Conservation (phyloP, 2,797 vertebrate genomes). For the Trachops cirrhosus region DNA sequence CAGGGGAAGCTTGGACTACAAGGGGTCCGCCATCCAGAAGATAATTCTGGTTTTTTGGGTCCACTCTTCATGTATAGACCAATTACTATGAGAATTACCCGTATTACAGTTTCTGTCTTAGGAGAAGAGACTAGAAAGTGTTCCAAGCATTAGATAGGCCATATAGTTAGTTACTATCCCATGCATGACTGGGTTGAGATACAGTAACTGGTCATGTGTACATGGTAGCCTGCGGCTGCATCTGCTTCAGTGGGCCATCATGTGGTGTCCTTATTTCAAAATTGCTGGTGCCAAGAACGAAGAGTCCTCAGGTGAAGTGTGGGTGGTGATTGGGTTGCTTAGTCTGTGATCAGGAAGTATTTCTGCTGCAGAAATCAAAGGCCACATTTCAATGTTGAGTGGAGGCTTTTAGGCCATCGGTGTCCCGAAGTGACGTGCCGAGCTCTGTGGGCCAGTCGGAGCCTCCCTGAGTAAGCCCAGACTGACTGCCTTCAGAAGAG, state of each 20-base stretch:
- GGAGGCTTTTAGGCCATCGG: not conserved
- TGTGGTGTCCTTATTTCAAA: not conserved
- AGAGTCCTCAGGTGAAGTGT: not conserved
- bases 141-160: not conserved
- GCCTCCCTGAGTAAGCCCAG: not conserved
- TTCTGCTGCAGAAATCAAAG: not conserved
- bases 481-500: not conserved
- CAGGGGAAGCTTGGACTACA: too few relatives aligned
- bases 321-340: not conserved
- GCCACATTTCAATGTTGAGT: not conserved
- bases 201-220: too few relatives aligned
- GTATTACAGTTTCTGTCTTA: not conserved
- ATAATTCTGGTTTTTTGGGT: too few relatives aligned
- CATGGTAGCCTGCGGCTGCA: too few relatives aligned
- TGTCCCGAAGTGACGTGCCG: fast-evolving
- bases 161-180: not conserved
- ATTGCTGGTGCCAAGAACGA: not conserved
- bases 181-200: not conserved
- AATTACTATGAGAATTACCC: not conserved
- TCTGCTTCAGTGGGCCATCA: not conserved
- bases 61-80: not conserved
- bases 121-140: not conserved
- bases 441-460: not conserved
- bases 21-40: too few relatives aligned
- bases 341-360: not conserved